These are phyloP conservation scores for Xanthorhoe spadicearia DNA, from an alignment of 2,888 invertebrate genomes.

Conservation along the genomic window DNA sequence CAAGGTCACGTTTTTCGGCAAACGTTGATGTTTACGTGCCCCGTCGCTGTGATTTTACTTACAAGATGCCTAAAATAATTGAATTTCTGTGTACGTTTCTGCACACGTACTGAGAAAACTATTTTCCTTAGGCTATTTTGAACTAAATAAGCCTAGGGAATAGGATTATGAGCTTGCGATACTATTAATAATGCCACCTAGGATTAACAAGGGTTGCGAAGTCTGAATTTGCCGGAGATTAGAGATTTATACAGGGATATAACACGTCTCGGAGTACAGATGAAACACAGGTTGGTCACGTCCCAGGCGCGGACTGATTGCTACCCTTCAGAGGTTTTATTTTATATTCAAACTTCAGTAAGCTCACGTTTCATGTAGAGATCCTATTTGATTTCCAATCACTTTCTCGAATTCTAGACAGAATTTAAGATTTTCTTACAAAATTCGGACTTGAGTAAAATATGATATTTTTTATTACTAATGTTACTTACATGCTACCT, in stretches of 20 bases:
- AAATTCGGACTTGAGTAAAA: not conserved
- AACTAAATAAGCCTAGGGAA: not conserved
- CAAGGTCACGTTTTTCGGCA: slow-evolving; percentile 28
- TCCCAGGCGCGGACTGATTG: not conserved
- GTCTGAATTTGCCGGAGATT: slow-evolving; percentile 1
- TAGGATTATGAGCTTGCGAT: not conserved
- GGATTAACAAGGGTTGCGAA: not conserved
- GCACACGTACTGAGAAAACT: slow-evolving; percentile 2
- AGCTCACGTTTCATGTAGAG: not conserved
- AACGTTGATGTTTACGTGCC: slow-evolving; percentile 25
- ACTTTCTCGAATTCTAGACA: not conserved
- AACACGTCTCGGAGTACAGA: slow-evolving; percentile 1
- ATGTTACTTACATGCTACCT: too few relatives aligned
- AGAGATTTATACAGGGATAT: slow-evolving; percentile 2
- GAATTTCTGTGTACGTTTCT: slow-evolving; percentile 24
- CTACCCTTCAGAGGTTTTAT: slow-evolving; percentile 1
- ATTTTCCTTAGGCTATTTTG: not conserved
- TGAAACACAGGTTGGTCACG: slow-evolving; percentile 4
- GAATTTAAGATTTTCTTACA: not conserved
- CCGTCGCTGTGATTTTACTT: slow-evolving; percentile 10
- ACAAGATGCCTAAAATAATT: slow-evolving; percentile 18
- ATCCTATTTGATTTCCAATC: not conserved
- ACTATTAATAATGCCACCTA: not conserved
- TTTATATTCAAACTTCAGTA: slow-evolving; percentile 6
- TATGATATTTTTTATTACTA: too few relatives aligned